A percentile compares a stretch with the other conserved stretches of the same genome.
Evolutionary conservation across 2,888 invertebrate genomes (phyloP).

Genomic region (Tachina lurida): DNA sequence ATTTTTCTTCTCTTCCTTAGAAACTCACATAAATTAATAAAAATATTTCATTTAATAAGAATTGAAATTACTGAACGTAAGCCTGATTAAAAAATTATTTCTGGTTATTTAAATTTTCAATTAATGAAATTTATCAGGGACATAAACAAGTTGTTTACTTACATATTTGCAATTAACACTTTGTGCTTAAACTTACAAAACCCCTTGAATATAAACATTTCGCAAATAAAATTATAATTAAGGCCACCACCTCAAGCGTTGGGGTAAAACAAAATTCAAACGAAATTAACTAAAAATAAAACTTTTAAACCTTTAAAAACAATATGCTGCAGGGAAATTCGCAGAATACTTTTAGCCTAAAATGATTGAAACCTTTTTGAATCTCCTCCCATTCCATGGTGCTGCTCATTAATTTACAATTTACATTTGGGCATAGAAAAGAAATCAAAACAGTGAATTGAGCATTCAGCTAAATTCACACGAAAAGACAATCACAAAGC

Average conservation of each 20-base stretch:
- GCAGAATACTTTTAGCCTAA: not conserved
- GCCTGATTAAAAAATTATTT: too few relatives aligned
- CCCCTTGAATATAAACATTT: constrained; percentile 3
- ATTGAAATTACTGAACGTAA: too few relatives aligned
- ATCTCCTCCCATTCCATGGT: not conserved
- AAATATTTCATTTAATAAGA: too few relatives aligned
- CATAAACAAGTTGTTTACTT: constrained; percentile 17
- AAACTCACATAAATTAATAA: too few relatives aligned
- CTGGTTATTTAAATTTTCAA: constrained; percentile 36
- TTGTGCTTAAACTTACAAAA: not conserved
- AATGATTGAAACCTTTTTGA: not conserved
- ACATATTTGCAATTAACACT: constrained; percentile 31
- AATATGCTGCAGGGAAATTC: not conserved
- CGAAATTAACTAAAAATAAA: constrained; percentile 52
- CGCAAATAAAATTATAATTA: constrained; percentile 60
- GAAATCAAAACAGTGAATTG: constrained; percentile 2
- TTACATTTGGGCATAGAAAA: not conserved
- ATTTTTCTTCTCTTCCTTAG: too few relatives aligned
- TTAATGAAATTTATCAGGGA: constrained; percentile 14
- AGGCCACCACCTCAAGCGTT: constrained; percentile 37
- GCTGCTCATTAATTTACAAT: constrained; percentile 12
- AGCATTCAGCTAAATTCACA: constrained; percentile 61
- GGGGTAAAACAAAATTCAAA: constrained; percentile 43
- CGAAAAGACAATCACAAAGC: constrained; percentile 65
- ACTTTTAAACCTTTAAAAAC: constrained; percentile 30